Evolutionary conservation across 2,888 invertebrate genomes (phyloP).

Genomic region (Sphaerophoria rueppellii): DNA sequence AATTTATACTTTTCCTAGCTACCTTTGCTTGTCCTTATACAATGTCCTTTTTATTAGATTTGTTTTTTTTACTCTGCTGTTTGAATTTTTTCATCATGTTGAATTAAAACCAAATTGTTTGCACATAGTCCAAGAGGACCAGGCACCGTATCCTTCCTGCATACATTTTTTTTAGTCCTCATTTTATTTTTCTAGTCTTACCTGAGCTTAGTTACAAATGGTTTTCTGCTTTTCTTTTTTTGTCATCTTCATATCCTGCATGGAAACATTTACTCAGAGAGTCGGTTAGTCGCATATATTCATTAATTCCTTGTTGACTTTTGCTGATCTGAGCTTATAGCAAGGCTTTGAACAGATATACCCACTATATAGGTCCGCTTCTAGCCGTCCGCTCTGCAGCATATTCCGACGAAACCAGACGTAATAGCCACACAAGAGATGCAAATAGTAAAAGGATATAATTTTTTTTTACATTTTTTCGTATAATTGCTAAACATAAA

Average conservation of each 20-base stretch:
- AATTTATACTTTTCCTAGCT: constrained; percentile 46
- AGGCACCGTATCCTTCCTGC: constrained; percentile 20
- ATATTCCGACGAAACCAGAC: neutral
- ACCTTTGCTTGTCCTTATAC: constrained; percentile 9
- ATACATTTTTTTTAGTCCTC: constrained; percentile 4
- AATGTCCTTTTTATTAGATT: constrained; percentile 45
- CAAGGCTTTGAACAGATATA: constrained; percentile 18
- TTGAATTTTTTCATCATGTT: constrained; percentile 41
- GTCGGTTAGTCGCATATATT: constrained; percentile 42
- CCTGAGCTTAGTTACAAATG: constrained; percentile 12
- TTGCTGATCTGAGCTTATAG: constrained; percentile 62
- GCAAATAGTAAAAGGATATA: constrained; percentile 32
- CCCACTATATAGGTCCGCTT: neutral
- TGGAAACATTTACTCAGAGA: constrained; percentile 39
- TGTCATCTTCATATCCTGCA: constrained; percentile 22
- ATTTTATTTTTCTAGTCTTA: constrained; percentile 24
- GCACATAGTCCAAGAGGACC: constrained; percentile 51
- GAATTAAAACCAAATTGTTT: constrained; percentile 67
- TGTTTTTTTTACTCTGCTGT: constrained; percentile 1
- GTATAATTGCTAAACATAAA: constrained; percentile 56
- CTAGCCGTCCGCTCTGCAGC: neutral
- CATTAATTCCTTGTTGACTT: constrained; percentile 63
- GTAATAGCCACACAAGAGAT: constrained; percentile 28
- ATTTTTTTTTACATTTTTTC: constrained; percentile 3
- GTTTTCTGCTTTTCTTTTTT: neutral